phyloP scores from a whole-genome alignment of 1,140 invertebrate species.

The Bombus superbus region DNA sequence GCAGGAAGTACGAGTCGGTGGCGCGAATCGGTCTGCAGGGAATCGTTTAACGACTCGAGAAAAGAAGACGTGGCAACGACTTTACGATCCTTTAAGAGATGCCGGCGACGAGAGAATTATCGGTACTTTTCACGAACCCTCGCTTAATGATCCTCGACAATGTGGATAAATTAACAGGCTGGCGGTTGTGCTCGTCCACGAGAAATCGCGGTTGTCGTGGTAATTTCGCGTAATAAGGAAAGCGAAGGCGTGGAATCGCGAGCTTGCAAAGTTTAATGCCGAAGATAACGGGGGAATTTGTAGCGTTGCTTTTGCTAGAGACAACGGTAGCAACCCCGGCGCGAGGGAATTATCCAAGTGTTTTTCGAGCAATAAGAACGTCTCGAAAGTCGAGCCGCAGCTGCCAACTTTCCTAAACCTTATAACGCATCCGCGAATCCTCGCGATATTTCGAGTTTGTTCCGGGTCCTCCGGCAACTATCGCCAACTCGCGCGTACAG shows the following conservation, averaged over 20 bases:
- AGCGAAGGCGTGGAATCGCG: background rate
- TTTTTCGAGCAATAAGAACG: conserved; percentile 21
- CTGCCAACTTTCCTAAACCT: conserved; percentile 35
- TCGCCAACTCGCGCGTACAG: conserved; percentile 15
- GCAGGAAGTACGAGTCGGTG: background rate
- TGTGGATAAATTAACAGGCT: background rate
- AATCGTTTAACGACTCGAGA: conserved; percentile 2
- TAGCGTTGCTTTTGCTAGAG: background rate
- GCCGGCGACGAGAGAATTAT: background rate
- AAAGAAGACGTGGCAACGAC: background rate
- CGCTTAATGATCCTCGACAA: background rate
- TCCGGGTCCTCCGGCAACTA: conserved; percentile 14
- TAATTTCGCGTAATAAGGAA: background rate
- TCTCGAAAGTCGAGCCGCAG: conserved; percentile 1
- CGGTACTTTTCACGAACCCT: background rate
- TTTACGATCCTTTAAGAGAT: conserved; percentile 8
- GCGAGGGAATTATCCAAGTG: background rate
- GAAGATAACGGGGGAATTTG: background rate
- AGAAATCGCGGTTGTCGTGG: background rate
- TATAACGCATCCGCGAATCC: conserved; percentile 32
- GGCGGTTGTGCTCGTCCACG: background rate
- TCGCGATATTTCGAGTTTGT: conserved; percentile 29
- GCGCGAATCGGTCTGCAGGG: background rate
- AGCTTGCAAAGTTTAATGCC: background rate
- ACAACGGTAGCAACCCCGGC: background rate